Base-by-base conservation (phyloP, 30 jellyfish, hydroid and myxozoan species). In the Aurelia aurita complex sp. Pacific region DNA sequence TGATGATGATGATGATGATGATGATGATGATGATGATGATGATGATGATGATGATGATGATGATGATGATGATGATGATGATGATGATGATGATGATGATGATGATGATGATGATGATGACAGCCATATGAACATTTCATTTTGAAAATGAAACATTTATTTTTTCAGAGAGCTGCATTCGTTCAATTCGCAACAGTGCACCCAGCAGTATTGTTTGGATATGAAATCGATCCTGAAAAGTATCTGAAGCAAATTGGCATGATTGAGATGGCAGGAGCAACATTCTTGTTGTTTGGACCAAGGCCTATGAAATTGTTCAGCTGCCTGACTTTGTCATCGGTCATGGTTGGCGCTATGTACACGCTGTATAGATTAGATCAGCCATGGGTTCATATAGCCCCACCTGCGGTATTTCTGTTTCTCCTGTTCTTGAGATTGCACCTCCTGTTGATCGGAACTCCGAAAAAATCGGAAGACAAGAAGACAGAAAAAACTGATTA, bases 321-420 rank as follows among this genome's bases (percentile, higher is more conserved):
- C 82, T 82, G 94, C 54, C 76, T 88, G 50, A 34, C 85, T 40
- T 76, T 94, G 35, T 81, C 97, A 6, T 94, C 98, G 2, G 61
- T 94, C 16, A 83, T 88, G 94, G 79, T 94, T 75, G 97, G 98
- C 61, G 98, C 96, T 1, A 40, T 94, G 97, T 94, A 94, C 46
- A 67, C 92, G 32, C 76, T 40, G 32, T 54, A 88, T 66, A 67
- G 35, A 68, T 62, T 88, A 55, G 71, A 84, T 10, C 96, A 88
- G 36, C 91, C 97, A 12, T 13, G n/a, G 7, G 67, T 10, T 23
- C 35, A 53, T 34, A 15, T 77, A 7, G 66, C 61, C 53, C 57
- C 80, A 13, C 73, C 94, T 55, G 92, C 96, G 53, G 72, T 76
- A 55, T 70, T 82, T 10, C 76, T 92, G 43, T 73, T 92, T 60